Base-by-base conservation (phyloP, 2,888 invertebrate species). In the Anthrax anthrax region DNA sequence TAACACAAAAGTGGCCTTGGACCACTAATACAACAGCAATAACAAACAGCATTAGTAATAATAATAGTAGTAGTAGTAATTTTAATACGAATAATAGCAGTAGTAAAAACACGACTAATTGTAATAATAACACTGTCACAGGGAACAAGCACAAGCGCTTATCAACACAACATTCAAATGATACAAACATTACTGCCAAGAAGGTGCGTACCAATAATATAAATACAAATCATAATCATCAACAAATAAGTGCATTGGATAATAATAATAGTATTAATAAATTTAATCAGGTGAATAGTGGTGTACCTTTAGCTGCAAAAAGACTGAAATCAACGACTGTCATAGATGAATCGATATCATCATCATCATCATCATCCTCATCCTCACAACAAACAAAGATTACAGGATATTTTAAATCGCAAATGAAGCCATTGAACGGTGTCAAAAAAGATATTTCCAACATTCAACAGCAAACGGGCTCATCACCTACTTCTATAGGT, bases 321-420 rank as follows among this genome's bases (percentile, higher is more conserved):
- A 50, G 48, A 50, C 48, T 50, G 48, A 48, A 47, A 43, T 44
- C 43, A 34, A 36, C 46, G 27, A 9, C 8, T n/a, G 17, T 3
- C 18, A 37, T 42, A 19, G 50, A 42, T n/a, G 6, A 14, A 36
- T 16, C n/a, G 13, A 14, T 12, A 34, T n/a, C 12, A 1, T 14
- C 16, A 16, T 16, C 3, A 16, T 16, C 36, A 16, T 8, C 16
- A 36, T 2, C 36, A 36, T n/a, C 29, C 9, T 4, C 29, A 56
- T 66, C 66, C 29, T 37, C 27, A 42, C 42, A 70, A 51, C 86
- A 84, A 66, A 85, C 84, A 43, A 84, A 86, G 67, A 88, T 88
- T 62, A 84, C 84, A 23, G 85, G 86, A 60, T 88, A 81, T 65
- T 88, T 86, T 65, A 87, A 83, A 64, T 80, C 84, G 52, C 86